Evolutionary conservation across 64 coral and sea anemone genomes (phyloP), one percentile per base, ranked within the genome.

Genomic region (Trachythela sp.): DNA sequence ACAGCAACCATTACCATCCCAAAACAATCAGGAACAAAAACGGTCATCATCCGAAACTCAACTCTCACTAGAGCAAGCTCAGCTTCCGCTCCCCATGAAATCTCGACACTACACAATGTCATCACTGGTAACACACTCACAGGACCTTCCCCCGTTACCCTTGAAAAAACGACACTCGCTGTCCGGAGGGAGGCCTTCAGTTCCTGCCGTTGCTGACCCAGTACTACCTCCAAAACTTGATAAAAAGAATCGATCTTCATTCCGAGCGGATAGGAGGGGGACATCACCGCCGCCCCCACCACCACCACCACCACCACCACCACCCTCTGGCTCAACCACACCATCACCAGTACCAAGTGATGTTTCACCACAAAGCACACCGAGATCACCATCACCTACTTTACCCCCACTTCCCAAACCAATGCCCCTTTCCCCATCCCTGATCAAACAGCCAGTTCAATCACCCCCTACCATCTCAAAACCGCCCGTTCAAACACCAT

Each of bases 251-350:
- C 59, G 30, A 39, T 80, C 75, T 29, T 37, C 33, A 0, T 15
- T 80, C 0, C 75, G 75, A 35, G 18, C 9, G 31, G 75, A 80
- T 22, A 80, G 75, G 20, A 20, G 75, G 75, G 34, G 30, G 33
- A 80, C 75, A 80, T 80, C 75, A 35, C 75, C 75, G 0, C 75
- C 75, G 31, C 75, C 75, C 9, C 75, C 75, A 15, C 75, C 75
- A 0, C 75, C 75, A 34, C 75, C 75, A 17, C 75, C 75, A 15
- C 75, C 75, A 0, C 75, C 37, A 13, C 75, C 75, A 6, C 75
- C 75, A 34, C 75, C 75, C 56, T 64, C 56, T 35, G 30, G 31
- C 4, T 80, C 75, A 13, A 17, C 75, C 33, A 80, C 33, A 14
- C 75, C 75, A 20, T 80, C 75, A 9, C 75, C 75, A 35, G 75